A percentile compares a stretch with the other conserved stretches of the same genome.
These are phyloP conservation scores for Oreortyx pictus DNA, from an alignment of 2,797 vertebrate genomes.

Conservation along the genomic window DNA sequence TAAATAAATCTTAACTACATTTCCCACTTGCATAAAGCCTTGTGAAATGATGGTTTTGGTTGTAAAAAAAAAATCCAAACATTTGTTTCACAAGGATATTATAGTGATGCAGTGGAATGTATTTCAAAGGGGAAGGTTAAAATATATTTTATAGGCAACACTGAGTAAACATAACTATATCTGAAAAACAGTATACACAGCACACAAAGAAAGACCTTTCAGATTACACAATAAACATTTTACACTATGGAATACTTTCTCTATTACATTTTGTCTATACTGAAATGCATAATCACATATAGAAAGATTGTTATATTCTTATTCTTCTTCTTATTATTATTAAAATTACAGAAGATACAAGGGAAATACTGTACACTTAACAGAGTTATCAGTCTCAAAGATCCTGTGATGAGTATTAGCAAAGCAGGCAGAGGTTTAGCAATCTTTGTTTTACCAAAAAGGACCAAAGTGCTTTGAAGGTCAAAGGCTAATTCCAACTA, in stretches of 20 bases:
- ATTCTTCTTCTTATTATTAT: background rate
- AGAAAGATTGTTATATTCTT: background rate
- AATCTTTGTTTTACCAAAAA: background rate
- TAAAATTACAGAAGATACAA: background rate
- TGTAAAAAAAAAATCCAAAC: constrained; percentile 45
- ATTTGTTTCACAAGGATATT: constrained; percentile 57
- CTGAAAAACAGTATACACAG: background rate
- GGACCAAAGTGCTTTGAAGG: background rate
- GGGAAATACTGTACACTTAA: background rate
- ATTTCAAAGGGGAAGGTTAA: constrained; percentile 33
- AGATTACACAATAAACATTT: constrained; percentile 1
- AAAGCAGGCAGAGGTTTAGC: background rate
- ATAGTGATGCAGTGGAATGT: constrained; percentile 27
- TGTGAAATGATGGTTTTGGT: background rate
- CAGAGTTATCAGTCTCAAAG: background rate
- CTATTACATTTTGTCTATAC: background rate
- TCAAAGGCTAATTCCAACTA: background rate
- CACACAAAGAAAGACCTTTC: constrained; percentile 4
- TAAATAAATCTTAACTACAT: constrained; percentile 67
- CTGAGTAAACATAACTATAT: constrained; percentile 19
- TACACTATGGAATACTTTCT: constrained; percentile 18
- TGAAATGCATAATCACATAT: background rate
- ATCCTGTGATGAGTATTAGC: background rate
- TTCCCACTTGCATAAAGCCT: constrained; percentile 37
- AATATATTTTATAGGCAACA: constrained; percentile 34